These are phyloP conservation scores for Zapornia atra DNA, from an alignment of 2,113 vertebrate species.

Conservation along the genomic window DNA sequence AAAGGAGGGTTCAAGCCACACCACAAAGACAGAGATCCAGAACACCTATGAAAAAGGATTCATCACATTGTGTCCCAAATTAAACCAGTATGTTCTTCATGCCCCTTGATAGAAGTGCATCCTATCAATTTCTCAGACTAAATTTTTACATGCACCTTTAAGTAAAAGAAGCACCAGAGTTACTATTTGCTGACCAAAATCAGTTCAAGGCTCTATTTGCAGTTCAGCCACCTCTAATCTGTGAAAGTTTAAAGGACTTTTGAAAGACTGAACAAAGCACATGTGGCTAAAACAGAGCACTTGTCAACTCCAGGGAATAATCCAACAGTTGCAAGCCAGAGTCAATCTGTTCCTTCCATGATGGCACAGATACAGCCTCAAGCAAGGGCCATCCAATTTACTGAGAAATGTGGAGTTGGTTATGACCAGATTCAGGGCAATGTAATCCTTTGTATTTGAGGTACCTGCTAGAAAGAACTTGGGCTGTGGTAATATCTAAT, in stretches of 20 bases:
- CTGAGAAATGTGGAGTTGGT: background rate
- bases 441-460: background rate
- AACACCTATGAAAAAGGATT: background rate
- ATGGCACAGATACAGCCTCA: background rate
- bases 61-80: background rate
- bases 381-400: conserved; percentile 14
- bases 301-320: conserved; percentile 49
- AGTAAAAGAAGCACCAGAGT: background rate
- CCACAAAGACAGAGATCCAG: background rate
- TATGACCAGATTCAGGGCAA: background rate
- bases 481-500: background rate
- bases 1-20: background rate
- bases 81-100: background rate
- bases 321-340: conserved; percentile 19
- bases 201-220: background rate
- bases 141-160: background rate
- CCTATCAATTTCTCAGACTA: background rate
- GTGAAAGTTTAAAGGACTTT: conserved; percentile 55
- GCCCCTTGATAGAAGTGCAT: background rate
- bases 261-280: conserved; percentile 24
- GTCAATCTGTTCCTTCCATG: conserved; percentile 22
- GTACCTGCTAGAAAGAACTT: background rate
- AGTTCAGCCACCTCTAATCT: conserved; percentile 32
- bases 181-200: conserved; percentile 20
- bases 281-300: conserved; percentile 10